Conservation (phyloP, 2,888 invertebrate genomes). For the Electrophaes corylata region DNA sequence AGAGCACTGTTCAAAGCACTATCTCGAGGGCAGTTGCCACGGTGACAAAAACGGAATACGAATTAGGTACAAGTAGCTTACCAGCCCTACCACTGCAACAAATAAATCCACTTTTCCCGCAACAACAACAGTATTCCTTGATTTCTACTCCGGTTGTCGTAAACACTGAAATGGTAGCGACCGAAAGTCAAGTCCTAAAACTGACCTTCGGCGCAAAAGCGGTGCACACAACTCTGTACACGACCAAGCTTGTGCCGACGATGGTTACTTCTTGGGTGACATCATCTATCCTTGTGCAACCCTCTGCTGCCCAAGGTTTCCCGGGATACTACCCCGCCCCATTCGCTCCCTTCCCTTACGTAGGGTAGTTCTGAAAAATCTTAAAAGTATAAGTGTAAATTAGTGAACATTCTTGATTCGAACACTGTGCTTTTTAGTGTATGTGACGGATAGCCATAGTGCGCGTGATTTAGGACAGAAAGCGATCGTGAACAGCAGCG, state of each 20-base stretch:
- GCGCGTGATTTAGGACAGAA: conserved; percentile 36
- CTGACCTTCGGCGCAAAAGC: conserved; percentile 96
- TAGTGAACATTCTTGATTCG: conserved; percentile 31
- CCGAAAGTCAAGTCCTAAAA: conserved; percentile 92
- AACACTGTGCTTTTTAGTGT: conserved; percentile 49
- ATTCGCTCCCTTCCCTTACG: conserved; percentile 90
- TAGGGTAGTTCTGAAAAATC: conserved; percentile 81
- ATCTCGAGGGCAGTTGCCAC: conserved; percentile 91
- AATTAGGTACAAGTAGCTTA: conserved; percentile 89
- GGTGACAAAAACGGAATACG: conserved; percentile 91
- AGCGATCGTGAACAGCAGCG: conserved; percentile 56
- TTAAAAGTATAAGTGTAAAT: conserved; percentile 3
- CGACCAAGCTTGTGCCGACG: conserved; percentile 92
- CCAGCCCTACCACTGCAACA: conserved; percentile 84
- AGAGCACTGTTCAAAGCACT: conserved; percentile 90
- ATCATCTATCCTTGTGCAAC: conserved; percentile 90
- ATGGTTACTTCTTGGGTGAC: conserved; percentile 93
- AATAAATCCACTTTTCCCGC: conserved; percentile 83
- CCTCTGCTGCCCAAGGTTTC: conserved; percentile 84
- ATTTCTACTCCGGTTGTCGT: conserved; percentile 92
- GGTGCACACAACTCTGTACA: conserved; percentile 93
- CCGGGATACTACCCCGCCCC: conserved; percentile 92
- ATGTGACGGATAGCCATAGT: conserved; percentile 36
- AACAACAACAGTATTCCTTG: conserved; percentile 89
- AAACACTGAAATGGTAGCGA: conserved; percentile 90